Conservation (phyloP, 2,113 vertebrate genomes). For the Halcyon senegalensis region DNA sequence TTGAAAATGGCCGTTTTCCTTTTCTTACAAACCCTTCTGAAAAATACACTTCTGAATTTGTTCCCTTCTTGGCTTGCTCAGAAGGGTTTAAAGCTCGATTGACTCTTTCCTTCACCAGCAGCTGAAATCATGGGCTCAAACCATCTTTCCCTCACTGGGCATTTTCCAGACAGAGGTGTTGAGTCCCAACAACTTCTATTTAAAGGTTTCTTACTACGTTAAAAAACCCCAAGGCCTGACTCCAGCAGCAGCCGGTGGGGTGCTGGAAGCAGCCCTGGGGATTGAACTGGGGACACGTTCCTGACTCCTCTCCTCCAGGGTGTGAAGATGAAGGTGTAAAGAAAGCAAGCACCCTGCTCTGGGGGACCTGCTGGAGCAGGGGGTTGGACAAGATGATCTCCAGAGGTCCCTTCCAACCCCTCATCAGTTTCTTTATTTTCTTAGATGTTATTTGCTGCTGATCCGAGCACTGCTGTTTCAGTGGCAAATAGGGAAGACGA, state of each 20-base stretch:
- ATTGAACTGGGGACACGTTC: fast-evolving
- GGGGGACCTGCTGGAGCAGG: no score
- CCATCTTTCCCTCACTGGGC: neutral
- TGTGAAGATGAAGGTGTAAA: neutral
- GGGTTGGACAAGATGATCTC: no score
- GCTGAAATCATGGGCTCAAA: neutral
- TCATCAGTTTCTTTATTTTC: neutral
- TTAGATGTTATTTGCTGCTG: no score
- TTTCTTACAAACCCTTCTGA: neutral
- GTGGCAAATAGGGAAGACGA: fast-evolving
- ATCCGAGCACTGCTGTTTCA: fast-evolving
- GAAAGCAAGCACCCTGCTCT: neutral
- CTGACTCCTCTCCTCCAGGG: neutral
- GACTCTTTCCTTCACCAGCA: neutral
- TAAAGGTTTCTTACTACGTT: neutral
- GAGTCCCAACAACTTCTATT: neutral
- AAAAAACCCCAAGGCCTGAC: neutral
- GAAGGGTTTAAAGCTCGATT: neutral
- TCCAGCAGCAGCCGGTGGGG: fast-evolving
- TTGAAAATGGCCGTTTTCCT: neutral
- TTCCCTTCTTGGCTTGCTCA: neutral
- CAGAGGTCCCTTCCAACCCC: neutral
- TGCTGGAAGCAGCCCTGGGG: neutral
- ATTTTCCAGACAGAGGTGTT: neutral
- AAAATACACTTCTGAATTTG: neutral